Base-by-base conservation (phyloP, 2,888 invertebrate genomes). In the Aethes cnicana region DNA sequence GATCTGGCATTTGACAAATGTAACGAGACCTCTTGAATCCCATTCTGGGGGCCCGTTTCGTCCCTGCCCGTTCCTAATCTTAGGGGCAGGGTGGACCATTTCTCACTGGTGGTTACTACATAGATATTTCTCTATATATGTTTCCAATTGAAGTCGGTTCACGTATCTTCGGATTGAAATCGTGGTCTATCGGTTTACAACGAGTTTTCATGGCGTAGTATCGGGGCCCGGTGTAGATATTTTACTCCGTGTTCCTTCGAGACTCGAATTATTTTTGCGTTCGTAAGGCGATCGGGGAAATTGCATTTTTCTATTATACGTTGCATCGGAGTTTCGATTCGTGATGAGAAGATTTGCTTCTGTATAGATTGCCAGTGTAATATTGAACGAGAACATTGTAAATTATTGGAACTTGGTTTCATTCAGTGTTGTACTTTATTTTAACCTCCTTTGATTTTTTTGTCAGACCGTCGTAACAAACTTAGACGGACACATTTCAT, bases 131-230 rank as follows among this genome's bases (percentile, higher is more conserved):
- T 41, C 20, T 53, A 53, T 53, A 42, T 53, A 25, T 37, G 48
- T 42, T 43, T 37, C 53, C 53, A 53, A 53, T 53, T 48, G 42
- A 33, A 53, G 66, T 71, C 72, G 53, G 58, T 68, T 60, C 70
- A 68, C 68, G 69, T 68, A 66, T 68, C 65, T 57, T 47, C 44
- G 58, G 60, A 74, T 72, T 72, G 68, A 70, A 72, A 75, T 74
- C 68, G 66, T 68, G 62, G 61, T 66, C 62, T 68, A 72, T 72
- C 66, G 63, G 64, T 69, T 67, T 62, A 62, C 68, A 65, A 68
- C 62, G 64, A 63, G 64, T 64, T 64, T 62, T 58, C 63, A 56
- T 57, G 54, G 54, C 55, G 57, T 54, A 55, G 42, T 53, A 36
- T 47, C 44, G 44, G 23, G 26, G 21, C 37, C 30, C 32, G 44